Evolutionary conservation across 2,797 vertebrate species (phyloP), one percentile per base, ranked within the genome.

Genomic region (Lates japonicus): DNA sequence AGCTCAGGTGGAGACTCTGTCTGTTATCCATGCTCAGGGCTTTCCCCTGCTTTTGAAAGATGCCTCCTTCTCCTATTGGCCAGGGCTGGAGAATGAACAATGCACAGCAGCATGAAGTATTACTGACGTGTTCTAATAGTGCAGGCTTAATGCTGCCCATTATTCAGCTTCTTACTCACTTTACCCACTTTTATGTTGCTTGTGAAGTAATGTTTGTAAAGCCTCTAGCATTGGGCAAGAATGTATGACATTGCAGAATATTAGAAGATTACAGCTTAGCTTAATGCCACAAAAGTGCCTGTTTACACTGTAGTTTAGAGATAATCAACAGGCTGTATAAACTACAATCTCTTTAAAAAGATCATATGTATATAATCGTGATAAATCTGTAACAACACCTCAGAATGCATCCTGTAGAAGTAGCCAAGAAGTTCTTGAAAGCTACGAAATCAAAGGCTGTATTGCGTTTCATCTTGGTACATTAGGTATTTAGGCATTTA

Each of bases 401-500:
- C 65, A 80, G 79, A 70, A 81, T 22, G 17, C 49, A 51, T 76
- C 72, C 67, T 54, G 37, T 2, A 61, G 22, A 55, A 78, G 51
- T 10, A 59, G 66, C 60, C 52, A 39, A 72, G 46, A 64, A 0
- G 5, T 62, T 74, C 61, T 72, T 57, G 13, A 84, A 79, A 68
- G 71, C 20, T 22, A 3, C 54, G 61, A 65, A 83, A 86, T 88
- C 75, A 93, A 90, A 92, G 84, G 12, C 57, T 39, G 31, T 4
- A 20, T 70, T 44, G 14, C 7, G n/a, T n/a, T n/a, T 93, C 85
- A 94, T 94, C 90, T n/a, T 31, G 61, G 77, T 83, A 62, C 75
- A 91, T 93, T 92, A 87, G 67, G 70, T 74, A 85, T 91, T 90
- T 85, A 78, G 59, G 79, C 80, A 78, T 93, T 93, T 90, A 87